Evolutionary conservation across 2,888 invertebrate species (phyloP).

Genomic region (Isoperla grammatica): DNA sequence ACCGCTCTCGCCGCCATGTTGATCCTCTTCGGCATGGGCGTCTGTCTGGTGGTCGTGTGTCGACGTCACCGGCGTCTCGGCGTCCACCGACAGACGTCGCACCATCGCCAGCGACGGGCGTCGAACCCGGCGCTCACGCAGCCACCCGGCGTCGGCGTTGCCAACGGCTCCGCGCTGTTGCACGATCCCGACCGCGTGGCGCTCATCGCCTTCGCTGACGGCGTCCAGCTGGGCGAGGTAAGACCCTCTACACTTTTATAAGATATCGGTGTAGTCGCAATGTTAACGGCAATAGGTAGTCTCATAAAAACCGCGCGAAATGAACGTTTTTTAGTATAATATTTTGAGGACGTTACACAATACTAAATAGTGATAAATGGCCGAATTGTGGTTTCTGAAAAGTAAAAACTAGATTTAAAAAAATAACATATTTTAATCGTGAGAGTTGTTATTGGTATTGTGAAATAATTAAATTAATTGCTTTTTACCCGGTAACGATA

Average conservation of each 20-base stretch:
- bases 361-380: no score
- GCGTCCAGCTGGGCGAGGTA: conserved; percentile 44
- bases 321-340: no score
- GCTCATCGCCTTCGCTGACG: conserved; percentile 50
- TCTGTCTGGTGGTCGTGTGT: conserved; percentile 42
- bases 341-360: no score
- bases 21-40: conserved; percentile 40
- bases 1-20: conserved; percentile 43
- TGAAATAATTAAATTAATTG: no score
- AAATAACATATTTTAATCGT: no score
- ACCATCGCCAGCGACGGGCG: conserved; percentile 7
- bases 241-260: conserved; percentile 20
- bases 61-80: conserved; percentile 36
- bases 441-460: no score
- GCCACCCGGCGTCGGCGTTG: not conserved
- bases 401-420: no score
- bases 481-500: no score
- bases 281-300: no score
- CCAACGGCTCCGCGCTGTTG: conserved; percentile 18
- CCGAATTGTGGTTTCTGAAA: no score
- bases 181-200: conserved; percentile 50
- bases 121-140: conserved; percentile 5
- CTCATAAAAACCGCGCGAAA: no score
- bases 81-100: conserved; percentile 2
- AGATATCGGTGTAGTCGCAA: no score